A percentile compares a stretch with the other conserved stretches of the same genome.
Conservation (phyloP, 1,140 invertebrate genomes). For the Leptonema lineaticorne region DNA sequence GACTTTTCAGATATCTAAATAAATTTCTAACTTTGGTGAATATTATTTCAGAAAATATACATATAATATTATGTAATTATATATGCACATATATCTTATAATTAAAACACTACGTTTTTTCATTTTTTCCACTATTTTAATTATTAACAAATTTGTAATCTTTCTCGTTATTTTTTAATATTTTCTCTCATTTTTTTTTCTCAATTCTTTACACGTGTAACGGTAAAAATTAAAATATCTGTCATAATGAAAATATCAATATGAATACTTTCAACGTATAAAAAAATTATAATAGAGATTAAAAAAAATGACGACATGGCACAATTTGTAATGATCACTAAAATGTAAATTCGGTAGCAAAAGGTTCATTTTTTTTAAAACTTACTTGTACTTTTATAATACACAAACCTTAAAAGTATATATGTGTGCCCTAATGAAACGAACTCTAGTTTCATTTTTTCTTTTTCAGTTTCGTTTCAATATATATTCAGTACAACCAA, state of each 20-base stretch:
- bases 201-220: constrained; percentile 1
- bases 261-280: constrained; percentile 24
- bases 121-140: constrained; percentile 37
- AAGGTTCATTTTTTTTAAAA: constrained; percentile 16
- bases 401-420: constrained; percentile 28
- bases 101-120: constrained; percentile 34
- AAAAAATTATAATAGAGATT: constrained; percentile 24
- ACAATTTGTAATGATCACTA: constrained; percentile 29
- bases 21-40: constrained; percentile 42
- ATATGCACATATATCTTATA: constrained; percentile 38
- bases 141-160: constrained; percentile 31
- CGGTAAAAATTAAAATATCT: constrained; percentile 21
- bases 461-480: constrained; percentile 4
- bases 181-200: too few relatives aligned
- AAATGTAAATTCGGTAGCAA: constrained; percentile 16
- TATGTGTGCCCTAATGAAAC: constrained; percentile 18
- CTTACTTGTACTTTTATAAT: constrained; percentile 24
- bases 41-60: constrained; percentile 42
- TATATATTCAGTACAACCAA: constrained; percentile 4
- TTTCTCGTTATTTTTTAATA: background rate
- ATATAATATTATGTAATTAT: constrained; percentile 38
- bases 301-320: constrained; percentile 37
- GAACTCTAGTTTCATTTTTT: too few relatives aligned
- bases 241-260: constrained; percentile 21
- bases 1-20: constrained; percentile 30